These are phyloP conservation scores for Mystacides longicornis DNA, from an alignment of 2,888 invertebrate species.

Conservation along the genomic window DNA sequence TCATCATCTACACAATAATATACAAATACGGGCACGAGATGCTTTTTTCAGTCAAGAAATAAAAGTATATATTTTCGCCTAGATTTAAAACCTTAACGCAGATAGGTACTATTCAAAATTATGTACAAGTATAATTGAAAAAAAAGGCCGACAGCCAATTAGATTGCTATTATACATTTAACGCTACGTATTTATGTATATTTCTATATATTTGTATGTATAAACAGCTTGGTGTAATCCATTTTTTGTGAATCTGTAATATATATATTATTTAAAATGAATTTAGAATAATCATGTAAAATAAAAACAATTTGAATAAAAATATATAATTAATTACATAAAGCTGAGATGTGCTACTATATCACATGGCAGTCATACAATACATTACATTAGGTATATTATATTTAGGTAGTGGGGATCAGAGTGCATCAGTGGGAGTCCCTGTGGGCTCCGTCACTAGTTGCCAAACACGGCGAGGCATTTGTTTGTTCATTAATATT, in stretches of 20 bases:
- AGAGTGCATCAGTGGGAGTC: too few species aligned
- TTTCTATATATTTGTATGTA: not conserved
- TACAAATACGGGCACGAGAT: slow-evolving; percentile 2
- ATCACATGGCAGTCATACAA: slow-evolving; percentile 10
- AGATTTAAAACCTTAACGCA: slow-evolving; percentile 20
- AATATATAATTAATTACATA: slow-evolving; percentile 7
- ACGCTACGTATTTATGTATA: too few species aligned
- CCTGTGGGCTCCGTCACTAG: too few species aligned
- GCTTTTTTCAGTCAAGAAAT: slow-evolving; percentile 26
- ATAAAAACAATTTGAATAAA: slow-evolving; percentile 4
- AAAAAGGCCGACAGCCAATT: slow-evolving; percentile 17
- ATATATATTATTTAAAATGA: slow-evolving; percentile 12
- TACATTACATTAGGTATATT: not conserved
- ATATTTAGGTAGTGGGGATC: too few species aligned
- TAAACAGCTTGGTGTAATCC: slow-evolving; percentile 26
- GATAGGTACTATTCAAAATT: slow-evolving; percentile 24
- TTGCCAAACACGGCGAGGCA: too few species aligned
- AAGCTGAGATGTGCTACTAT: slow-evolving; percentile 16
- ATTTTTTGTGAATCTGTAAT: too few species aligned
- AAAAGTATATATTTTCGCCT: slow-evolving; percentile 21
- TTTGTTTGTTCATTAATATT: too few species aligned
- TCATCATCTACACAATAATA: not conserved
- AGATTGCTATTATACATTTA: slow-evolving; percentile 20
- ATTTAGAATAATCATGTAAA: slow-evolving; percentile 4
- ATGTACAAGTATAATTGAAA: slow-evolving; percentile 18